These are phyloP conservation scores for Xyrauchen texanus DNA, from an alignment of 2,113 vertebrate species.

Conservation along the genomic window DNA sequence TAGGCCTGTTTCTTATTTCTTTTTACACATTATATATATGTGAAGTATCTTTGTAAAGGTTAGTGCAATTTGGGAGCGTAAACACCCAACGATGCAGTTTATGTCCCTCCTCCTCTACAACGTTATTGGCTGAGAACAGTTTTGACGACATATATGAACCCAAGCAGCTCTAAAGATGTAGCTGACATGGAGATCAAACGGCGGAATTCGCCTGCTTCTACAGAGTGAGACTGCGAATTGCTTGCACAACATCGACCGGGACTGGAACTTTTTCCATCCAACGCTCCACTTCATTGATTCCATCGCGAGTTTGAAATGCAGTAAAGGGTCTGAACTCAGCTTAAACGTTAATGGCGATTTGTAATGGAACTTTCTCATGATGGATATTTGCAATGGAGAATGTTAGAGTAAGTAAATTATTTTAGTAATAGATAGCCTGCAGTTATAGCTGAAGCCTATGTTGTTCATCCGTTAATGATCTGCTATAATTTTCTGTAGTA, in stretches of 20 bases:
- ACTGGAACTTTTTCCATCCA: slow-evolving; percentile 40
- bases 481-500: background rate
- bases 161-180: slow-evolving; percentile 85
- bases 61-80: slow-evolving; percentile 76
- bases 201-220: slow-evolving; percentile 69
- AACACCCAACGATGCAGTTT: slow-evolving; percentile 76
- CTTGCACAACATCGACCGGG: slow-evolving; percentile 43
- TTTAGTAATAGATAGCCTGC: background rate
- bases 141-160: slow-evolving; percentile 91
- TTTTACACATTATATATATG: slow-evolving; percentile 42
- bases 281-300: slow-evolving; percentile 10
- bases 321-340: slow-evolving; percentile 31
- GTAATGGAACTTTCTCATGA: slow-evolving; percentile 50
- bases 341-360: slow-evolving; percentile 35
- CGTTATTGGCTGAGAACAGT: slow-evolving; percentile 75
- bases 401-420: slow-evolving; percentile 64
- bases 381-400: slow-evolving; percentile 61
- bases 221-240: slow-evolving; percentile 40
- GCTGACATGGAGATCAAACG: slow-evolving; percentile 82
- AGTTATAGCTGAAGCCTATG: background rate
- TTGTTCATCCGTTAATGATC: slow-evolving; percentile 8
- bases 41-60: slow-evolving; percentile 61
- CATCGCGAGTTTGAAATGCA: slow-evolving; percentile 29
- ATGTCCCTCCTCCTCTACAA: slow-evolving; percentile 67
- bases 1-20: background rate